A percentile compares a stretch with the other conserved stretches of the same genome.
These are phyloP conservation scores for Yoshiicerus persimilis DNA, from an alignment of 1,140 invertebrate species.

Conservation along the genomic window DNA sequence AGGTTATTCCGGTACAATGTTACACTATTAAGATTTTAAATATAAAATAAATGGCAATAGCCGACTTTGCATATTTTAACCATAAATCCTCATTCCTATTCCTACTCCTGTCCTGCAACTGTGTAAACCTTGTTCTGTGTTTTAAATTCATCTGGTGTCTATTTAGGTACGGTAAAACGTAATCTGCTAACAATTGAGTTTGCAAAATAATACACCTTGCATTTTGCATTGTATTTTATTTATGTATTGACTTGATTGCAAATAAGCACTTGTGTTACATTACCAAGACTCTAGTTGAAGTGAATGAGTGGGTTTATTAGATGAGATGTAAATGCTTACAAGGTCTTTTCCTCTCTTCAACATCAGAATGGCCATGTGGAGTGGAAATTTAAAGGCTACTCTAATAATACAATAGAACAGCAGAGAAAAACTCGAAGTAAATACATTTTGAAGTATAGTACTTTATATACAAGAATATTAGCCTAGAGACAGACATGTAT, in stretches of 20 bases:
- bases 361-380: background rate
- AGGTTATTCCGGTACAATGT: conserved; percentile 4
- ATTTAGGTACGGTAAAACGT: too few species aligned
- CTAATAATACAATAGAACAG: background rate
- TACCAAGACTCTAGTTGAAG: background rate
- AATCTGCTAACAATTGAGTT: too few species aligned
- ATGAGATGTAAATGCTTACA: conserved; percentile 7
- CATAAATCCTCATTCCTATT: background rate
- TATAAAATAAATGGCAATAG: background rate
- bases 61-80: background rate
- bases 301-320: background rate
- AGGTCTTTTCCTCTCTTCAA: background rate
- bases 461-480: too few species aligned
- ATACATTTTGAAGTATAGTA: too few species aligned
- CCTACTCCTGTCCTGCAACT: background rate
- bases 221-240: background rate
- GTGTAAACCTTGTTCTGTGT: too few species aligned
- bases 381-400: background rate
- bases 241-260: background rate
- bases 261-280: background rate
- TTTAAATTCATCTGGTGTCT: background rate
- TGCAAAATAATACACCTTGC: background rate
- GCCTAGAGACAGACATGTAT: background rate
- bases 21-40: background rate
- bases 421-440: background rate